A percentile compares a stretch with the other conserved stretches of the same genome.
phyloP scores from a whole-genome alignment of 2,888 invertebrate species.

The Prosapia bicincta region DNA sequence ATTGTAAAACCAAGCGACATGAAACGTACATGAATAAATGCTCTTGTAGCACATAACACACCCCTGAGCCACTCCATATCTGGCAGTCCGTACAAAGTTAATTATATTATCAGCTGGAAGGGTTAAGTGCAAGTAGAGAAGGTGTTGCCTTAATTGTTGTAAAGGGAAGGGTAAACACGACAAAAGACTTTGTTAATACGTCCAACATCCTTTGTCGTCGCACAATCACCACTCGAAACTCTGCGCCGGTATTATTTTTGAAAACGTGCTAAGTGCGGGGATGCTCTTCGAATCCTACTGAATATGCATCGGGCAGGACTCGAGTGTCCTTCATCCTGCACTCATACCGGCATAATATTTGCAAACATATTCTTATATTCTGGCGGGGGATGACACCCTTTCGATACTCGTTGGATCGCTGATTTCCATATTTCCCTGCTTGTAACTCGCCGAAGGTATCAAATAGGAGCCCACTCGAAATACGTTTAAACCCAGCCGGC shows the following conservation, averaged over 20 bases:
- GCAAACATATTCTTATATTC: slow-evolving; percentile 33
- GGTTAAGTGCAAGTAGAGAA: neutral
- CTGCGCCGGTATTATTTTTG: slow-evolving; percentile 23
- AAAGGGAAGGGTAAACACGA: neutral
- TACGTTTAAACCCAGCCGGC: neutral
- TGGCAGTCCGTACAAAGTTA: too few species aligned
- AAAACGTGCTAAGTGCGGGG: slow-evolving; percentile 25
- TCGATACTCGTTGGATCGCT: too few species aligned
- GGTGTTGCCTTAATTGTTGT: neutral
- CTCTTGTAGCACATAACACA: too few species aligned
- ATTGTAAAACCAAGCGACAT: too few species aligned
- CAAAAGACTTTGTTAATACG: neutral
- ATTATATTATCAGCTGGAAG: neutral
- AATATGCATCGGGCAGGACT: slow-evolving; percentile 19
- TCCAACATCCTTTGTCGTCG: neutral
- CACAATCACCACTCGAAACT: neutral
- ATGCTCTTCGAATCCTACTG: slow-evolving; percentile 1
- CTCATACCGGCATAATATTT: slow-evolving; percentile 34
- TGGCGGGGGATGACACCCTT: neutral
- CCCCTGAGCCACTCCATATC: too few species aligned
- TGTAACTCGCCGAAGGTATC: neutral
- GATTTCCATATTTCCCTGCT: slow-evolving; percentile 22
- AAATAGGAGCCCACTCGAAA: neutral
- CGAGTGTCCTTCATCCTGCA: neutral
- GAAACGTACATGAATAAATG: too few species aligned